phyloP scores from a whole-genome alignment of 2,113 vertebrate species.

The Telmatochromis sp. region DNA sequence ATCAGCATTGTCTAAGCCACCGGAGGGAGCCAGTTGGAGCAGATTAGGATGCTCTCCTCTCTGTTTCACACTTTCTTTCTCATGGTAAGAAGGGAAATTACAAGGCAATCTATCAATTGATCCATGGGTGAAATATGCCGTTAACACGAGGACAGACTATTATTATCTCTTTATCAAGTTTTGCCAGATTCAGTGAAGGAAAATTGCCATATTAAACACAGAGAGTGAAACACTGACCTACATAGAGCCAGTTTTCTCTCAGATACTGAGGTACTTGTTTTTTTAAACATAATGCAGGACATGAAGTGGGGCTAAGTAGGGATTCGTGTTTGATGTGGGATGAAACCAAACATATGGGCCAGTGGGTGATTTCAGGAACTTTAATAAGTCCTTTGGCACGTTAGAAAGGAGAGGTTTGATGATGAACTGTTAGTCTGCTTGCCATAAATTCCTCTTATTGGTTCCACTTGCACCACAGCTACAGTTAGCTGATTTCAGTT shows the following conservation, averaged over 20 bases:
- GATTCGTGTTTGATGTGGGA: slow-evolving; percentile 22
- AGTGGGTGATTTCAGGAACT: background rate
- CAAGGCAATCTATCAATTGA: slow-evolving; percentile 33
- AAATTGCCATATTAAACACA: background rate
- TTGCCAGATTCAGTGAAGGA: background rate
- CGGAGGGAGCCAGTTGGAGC: slow-evolving; percentile 21
- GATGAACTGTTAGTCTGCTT: background rate
- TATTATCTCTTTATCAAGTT: slow-evolving; percentile 36
- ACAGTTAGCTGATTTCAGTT: background rate
- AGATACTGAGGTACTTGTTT: background rate
- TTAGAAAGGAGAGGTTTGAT: background rate
- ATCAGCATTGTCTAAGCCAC: slow-evolving; percentile 29
- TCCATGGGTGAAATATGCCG: slow-evolving; percentile 18
- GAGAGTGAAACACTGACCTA: background rate
- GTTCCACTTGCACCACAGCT: background rate
- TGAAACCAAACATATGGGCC: background rate
- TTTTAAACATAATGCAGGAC: background rate
- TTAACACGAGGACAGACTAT: slow-evolving; percentile 20
- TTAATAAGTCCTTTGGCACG: background rate
- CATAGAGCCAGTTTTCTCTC: background rate
- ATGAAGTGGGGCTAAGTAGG: background rate
- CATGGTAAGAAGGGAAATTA: slow-evolving; percentile 37
- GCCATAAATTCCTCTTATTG: background rate
- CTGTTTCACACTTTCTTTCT: slow-evolving; percentile 28
- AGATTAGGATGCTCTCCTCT: slow-evolving; percentile 35